Base-by-base conservation (phyloP, 1,140 invertebrate species). In the Anastrepha obliqua region DNA sequence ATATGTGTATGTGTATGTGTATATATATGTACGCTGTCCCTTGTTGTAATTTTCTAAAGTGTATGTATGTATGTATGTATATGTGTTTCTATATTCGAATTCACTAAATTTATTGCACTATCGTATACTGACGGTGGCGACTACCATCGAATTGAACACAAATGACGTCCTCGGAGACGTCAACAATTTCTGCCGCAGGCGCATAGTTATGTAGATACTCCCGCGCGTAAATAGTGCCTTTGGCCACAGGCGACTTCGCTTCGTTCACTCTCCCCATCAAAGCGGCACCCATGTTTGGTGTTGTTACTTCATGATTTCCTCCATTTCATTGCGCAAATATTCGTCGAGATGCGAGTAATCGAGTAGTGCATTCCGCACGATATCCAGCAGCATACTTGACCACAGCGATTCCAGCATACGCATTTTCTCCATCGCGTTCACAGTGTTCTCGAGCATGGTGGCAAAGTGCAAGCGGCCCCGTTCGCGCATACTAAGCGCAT, bases 321-420 rank as follows among this genome's bases (percentile, higher is more conserved):
- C 87, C 92, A 93, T 93, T 6, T 93, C 89, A 85, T 95, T 94
- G 70, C 97, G 96, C 93, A 97, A 96, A 90, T 97, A 97, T 47
- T 94, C 92, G 90, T 97, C 95, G 93, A 97, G 94, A 88, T 97
- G 94, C 9, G 96, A 95, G 90, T 96, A 97, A 92, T 97, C 97
- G 42, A 95, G 94, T 59, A 98, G 93, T 8, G 96, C 96, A 88
- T 96, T 95, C 89, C 95, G 94, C 88, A 97, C 95, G 91, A 97
- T 95, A 90, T 97, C 96, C 42, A 95, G 93, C 20, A 98, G 94
- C 90, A 97, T 95, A 64, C 93, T 94, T 42, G 96, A 95, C 97
- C 97, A 97, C 89, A 96, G 94, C 15, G 95, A 93, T 90, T 97
- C 96, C 39, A 98, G 93, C 85, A 95, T 93, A 89, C 96, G 94